Evolutionary conservation across 2,113 vertebrate species (phyloP).

Genomic region (Elephantulus edwardii): DNA sequence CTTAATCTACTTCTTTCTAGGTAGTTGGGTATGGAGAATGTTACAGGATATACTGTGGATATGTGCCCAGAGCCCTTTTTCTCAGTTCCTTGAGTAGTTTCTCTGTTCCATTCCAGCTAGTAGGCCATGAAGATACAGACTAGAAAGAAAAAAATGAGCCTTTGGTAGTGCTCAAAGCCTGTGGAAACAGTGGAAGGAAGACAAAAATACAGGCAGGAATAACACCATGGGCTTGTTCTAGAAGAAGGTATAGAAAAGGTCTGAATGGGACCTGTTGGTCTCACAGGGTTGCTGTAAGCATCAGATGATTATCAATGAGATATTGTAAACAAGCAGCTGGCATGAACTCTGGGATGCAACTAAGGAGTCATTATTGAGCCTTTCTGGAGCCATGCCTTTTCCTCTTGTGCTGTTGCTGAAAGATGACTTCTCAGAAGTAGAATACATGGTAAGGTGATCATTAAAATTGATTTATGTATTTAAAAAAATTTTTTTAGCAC

Average conservation of each 20-base stretch:
- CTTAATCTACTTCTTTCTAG: background rate
- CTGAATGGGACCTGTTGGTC: background rate
- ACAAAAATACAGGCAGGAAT: background rate
- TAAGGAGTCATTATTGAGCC: background rate
- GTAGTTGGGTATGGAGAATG: no score
- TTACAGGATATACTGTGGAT: background rate
- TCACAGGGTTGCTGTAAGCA: background rate
- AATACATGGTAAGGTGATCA: background rate
- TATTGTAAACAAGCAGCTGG: background rate
- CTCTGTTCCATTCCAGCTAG: background rate
- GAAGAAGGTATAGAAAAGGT: background rate
- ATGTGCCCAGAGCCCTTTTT: background rate
- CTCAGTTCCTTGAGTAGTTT: background rate
- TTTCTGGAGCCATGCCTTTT: background rate
- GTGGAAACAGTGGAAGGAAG: background rate
- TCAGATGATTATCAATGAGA: background rate
- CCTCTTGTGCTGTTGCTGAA: conserved; percentile 2
- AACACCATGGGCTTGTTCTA: background rate
- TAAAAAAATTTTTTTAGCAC: no score
- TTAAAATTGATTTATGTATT: no score
- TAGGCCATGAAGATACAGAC: background rate
- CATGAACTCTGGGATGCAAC: background rate
- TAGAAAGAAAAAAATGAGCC: background rate
- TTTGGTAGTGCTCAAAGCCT: background rate
- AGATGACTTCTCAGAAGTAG: background rate